These are phyloP conservation scores for Protomyctophum bolini DNA, from an alignment of 2,113 vertebrate species.

Conservation along the genomic window DNA sequence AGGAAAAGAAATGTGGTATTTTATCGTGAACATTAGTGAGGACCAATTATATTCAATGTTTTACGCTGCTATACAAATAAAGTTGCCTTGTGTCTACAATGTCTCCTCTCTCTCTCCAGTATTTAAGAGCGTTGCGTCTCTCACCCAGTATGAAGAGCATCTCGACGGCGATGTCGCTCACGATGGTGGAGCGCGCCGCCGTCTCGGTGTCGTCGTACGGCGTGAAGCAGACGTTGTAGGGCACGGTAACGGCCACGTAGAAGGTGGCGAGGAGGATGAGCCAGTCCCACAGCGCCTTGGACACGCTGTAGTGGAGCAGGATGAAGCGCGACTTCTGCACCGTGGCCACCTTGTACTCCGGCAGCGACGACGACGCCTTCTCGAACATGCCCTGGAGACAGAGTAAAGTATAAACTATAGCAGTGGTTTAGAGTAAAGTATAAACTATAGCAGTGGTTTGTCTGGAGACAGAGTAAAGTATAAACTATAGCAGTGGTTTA, in stretches of 20 bases:
- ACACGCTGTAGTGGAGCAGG: slow-evolving; percentile 95
- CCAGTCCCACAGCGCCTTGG: slow-evolving; percentile 96
- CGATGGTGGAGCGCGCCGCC: slow-evolving; percentile 86
- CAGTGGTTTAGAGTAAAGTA: too few relatives aligned
- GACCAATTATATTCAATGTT: too few relatives aligned
- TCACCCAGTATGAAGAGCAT: slow-evolving; percentile 96
- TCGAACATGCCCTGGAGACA: slow-evolving; percentile 85
- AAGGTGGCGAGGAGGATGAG: slow-evolving; percentile 96
- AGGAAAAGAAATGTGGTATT: too few relatives aligned
- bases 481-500: too few relatives aligned
- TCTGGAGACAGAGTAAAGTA: too few relatives aligned
- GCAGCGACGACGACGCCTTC: slow-evolving; percentile 84
- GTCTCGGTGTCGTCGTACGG: slow-evolving; percentile 82
- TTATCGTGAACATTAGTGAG: too few relatives aligned
- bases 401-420: too few relatives aligned
- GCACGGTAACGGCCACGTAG: slow-evolving; percentile 94
- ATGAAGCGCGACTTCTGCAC: slow-evolving; percentile 94
- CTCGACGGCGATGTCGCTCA: slow-evolving; percentile 92
- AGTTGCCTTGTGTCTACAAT: background rate
- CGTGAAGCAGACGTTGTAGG: slow-evolving; percentile 96
- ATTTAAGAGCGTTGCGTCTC: slow-evolving; percentile 18
- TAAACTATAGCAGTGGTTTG: too few relatives aligned
- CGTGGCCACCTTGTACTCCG: slow-evolving; percentile 95
- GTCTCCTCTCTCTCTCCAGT: background rate
- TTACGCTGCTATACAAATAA: too few relatives aligned